phyloP scores from a whole-genome alignment of 2,113 vertebrate species.

The Ondatra zibethicus region DNA sequence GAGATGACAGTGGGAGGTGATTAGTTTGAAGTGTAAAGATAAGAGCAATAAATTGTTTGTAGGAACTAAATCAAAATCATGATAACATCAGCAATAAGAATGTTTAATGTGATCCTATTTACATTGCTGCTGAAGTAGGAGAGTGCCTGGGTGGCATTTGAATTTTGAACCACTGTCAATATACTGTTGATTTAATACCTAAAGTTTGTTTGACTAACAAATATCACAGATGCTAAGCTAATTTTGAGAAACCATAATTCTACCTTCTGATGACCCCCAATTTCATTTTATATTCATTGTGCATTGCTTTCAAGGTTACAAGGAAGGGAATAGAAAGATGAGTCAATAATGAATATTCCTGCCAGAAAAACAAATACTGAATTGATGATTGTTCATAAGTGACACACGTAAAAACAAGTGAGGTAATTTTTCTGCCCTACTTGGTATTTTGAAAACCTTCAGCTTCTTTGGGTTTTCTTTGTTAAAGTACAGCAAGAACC shows the following conservation, averaged over 20 bases:
- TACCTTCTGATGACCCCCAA: constrained; percentile 23
- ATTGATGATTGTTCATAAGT: constrained; percentile 67
- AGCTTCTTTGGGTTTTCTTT: constrained; percentile 73
- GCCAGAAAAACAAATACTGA: constrained; percentile 55
- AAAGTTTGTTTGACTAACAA: constrained; percentile 60
- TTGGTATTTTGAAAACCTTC: constrained; percentile 74
- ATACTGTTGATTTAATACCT: constrained; percentile 54
- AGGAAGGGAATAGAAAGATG: constrained; percentile 69
- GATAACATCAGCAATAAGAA: constrained; percentile 41
- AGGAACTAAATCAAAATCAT: constrained; percentile 66
- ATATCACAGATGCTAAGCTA: constrained; percentile 63
- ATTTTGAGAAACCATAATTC: constrained; percentile 64
- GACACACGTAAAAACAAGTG: constrained; percentile 79
- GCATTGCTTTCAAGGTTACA: constrained; percentile 55
- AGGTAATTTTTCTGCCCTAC: constrained; percentile 81
- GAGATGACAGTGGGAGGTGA: background rate
- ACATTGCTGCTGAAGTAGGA: constrained; percentile 4
- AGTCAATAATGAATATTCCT: constrained; percentile 68
- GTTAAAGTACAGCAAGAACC: constrained; percentile 69
- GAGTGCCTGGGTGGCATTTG: background rate
- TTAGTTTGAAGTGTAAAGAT: constrained; percentile 44
- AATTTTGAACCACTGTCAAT: constrained; percentile 56
- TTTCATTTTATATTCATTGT: constrained; percentile 53
- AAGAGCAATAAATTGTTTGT: constrained; percentile 54
- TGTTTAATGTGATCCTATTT: constrained; percentile 53